These are phyloP conservation scores for Archocentrus centrarchus DNA, from an alignment of 2,113 vertebrate species.

Conservation along the genomic window DNA sequence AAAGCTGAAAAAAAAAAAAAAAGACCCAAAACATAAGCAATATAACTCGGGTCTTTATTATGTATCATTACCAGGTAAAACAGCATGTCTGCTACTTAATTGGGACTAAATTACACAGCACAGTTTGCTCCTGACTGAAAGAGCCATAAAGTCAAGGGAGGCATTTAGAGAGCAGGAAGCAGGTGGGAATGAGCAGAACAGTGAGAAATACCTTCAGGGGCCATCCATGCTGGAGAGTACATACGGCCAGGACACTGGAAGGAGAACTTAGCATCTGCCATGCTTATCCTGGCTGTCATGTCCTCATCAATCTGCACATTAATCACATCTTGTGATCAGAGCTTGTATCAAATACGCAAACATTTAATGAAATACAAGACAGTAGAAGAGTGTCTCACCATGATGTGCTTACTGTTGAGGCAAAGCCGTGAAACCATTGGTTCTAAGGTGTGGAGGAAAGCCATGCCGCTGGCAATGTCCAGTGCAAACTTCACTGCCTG, in stretches of 20 bases:
- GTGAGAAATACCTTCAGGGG: conserved; percentile 89
- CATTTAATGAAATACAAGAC: not conserved
- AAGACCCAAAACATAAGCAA: not conserved
- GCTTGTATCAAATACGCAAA: not conserved
- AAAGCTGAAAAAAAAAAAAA: conserved; percentile 80
- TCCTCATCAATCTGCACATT: conserved; percentile 93
- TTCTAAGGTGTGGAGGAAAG: conserved; percentile 96
- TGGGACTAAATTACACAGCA: conserved; percentile 44
- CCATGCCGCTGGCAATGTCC: conserved; percentile 95
- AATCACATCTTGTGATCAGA: not conserved
- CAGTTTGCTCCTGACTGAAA: conserved; percentile 10
- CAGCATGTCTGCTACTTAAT: not conserved
- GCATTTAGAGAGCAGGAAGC: not conserved
- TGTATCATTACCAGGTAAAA: conserved; percentile 4
- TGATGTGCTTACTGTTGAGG: conserved; percentile 95
- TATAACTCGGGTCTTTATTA: not conserved
- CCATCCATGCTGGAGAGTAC: conserved; percentile 97
- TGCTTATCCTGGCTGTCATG: conserved; percentile 96
- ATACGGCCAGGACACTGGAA: conserved; percentile 97
- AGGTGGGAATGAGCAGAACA: not conserved
- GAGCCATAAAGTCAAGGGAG: conserved; percentile 38
- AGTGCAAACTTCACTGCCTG: conserved; percentile 96
- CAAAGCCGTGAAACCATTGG: conserved; percentile 95
- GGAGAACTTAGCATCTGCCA: conserved; percentile 97
- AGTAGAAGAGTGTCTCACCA: conserved; percentile 84